These are phyloP conservation scores for Lepidotrigona ventralis DNA, from an alignment of 1,140 invertebrate genomes.

Conservation along the genomic window DNA sequence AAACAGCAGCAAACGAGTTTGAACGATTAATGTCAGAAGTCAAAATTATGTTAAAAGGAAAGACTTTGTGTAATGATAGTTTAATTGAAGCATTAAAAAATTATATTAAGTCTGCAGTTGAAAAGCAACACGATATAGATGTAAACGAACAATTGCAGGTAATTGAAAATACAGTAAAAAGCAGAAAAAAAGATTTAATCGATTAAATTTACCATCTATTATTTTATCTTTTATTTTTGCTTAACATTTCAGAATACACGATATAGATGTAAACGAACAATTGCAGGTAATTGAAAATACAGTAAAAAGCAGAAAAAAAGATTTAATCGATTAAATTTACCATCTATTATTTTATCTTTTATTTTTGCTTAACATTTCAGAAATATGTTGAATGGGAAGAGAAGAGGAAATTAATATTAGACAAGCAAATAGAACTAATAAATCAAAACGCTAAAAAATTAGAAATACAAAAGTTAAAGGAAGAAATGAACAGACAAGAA, in stretches of 20 bases:
- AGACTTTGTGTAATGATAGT: conserved; percentile 65
- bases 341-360: background rate
- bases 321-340: conserved; percentile 27
- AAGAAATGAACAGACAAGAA: conserved; percentile 82
- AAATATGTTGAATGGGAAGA: conserved; percentile 82
- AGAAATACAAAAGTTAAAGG: conserved; percentile 82
- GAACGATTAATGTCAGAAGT: too few relatives aligned
- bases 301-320: conserved; percentile 4
- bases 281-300: conserved; percentile 75
- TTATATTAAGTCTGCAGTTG: conserved; percentile 80
- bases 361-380: conserved; percentile 74
- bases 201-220: conserved; percentile 11
- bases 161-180: conserved; percentile 49
- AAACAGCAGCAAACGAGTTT: too few relatives aligned
- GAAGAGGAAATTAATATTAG: conserved; percentile 80
- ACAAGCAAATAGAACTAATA: conserved; percentile 81
- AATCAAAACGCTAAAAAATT: conserved; percentile 80
- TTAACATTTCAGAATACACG: too few relatives aligned
- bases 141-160: conserved; percentile 81
- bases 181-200: background rate
- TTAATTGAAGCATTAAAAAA: conserved; percentile 79
- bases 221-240: background rate
- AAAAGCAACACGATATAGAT: conserved; percentile 80
- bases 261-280: conserved; percentile 82
- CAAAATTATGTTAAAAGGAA: conserved; percentile 70